Conservation (phyloP, 1,140 invertebrate genomes). For the Bombus fervidus region DNA sequence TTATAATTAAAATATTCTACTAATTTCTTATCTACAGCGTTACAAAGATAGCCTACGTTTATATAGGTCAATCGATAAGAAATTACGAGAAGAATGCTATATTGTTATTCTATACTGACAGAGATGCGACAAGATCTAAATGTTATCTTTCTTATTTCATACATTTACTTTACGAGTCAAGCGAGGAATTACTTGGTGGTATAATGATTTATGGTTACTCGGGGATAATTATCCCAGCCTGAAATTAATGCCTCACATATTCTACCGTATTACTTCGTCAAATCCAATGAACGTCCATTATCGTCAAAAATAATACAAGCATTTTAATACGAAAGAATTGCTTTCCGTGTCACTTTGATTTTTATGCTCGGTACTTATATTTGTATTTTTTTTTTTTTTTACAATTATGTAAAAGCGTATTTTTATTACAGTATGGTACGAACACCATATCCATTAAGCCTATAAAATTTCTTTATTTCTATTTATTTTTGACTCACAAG, state of each 20-base stretch:
- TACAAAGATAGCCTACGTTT: background rate
- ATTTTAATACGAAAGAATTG: too few relatives aligned
- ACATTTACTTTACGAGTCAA: background rate
- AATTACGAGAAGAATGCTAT: too few relatives aligned
- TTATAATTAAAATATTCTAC: background rate
- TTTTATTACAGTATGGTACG: too few relatives aligned
- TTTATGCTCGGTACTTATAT: too few relatives aligned
- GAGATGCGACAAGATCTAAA: background rate
- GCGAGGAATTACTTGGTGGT: background rate
- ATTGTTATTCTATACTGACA: too few relatives aligned
- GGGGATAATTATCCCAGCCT: conserved; percentile 27
- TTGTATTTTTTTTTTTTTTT: too few relatives aligned
- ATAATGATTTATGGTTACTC: conserved; percentile 41
- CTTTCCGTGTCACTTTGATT: too few relatives aligned
- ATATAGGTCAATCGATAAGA: too few relatives aligned
- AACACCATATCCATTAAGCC: too few relatives aligned
- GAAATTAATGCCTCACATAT: conserved; percentile 22
- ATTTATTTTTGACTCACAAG: too few relatives aligned
- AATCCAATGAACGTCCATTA: conserved; percentile 14
- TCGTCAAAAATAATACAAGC: background rate
- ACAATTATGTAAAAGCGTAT: too few relatives aligned
- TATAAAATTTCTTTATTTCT: too few relatives aligned
- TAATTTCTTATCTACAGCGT: background rate
- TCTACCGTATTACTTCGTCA: background rate
- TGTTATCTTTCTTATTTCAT: background rate